These are phyloP conservation scores for Cygnus olor DNA, from an alignment of 2,797 vertebrate species.

Conservation along the genomic window DNA sequence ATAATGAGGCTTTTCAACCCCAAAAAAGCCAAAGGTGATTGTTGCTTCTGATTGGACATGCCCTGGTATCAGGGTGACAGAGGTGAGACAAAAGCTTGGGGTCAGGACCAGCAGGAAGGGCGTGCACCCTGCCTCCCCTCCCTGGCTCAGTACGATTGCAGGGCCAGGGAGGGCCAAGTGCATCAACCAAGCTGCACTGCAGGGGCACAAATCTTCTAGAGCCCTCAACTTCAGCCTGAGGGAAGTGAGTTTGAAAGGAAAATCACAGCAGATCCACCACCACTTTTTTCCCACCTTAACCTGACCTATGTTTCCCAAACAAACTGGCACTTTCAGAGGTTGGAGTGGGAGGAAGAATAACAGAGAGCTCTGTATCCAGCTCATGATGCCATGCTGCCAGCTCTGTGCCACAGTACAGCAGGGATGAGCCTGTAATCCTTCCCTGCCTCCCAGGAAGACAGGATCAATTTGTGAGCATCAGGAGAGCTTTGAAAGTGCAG, in stretches of 20 bases:
- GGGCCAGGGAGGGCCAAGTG: background rate
- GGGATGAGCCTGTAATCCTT: background rate
- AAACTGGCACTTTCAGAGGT: background rate
- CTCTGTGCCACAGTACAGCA: background rate
- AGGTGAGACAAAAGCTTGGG: background rate
- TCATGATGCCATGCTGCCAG: background rate
- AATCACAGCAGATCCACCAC: background rate
- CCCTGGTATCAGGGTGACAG: background rate
- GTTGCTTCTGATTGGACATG: background rate
- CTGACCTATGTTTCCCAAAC: background rate
- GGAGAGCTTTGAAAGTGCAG: conserved; percentile 5
- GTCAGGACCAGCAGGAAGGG: background rate
- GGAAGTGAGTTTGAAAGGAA: background rate
- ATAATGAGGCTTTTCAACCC: conserved; percentile 18
- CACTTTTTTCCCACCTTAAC: background rate
- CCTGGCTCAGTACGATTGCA: background rate
- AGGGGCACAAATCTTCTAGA: background rate
- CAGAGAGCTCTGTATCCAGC: background rate
- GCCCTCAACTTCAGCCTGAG: background rate
- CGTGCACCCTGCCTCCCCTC: background rate
- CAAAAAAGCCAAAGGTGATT: background rate
- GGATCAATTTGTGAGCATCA: background rate
- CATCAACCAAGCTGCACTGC: background rate
- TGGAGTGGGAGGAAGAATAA: background rate
- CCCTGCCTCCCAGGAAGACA: background rate